A percentile compares a stretch with the other conserved stretches of the same genome.
Conservation (phyloP, 2,113 vertebrate genomes). For the Pygoscelis adeliae region DNA sequence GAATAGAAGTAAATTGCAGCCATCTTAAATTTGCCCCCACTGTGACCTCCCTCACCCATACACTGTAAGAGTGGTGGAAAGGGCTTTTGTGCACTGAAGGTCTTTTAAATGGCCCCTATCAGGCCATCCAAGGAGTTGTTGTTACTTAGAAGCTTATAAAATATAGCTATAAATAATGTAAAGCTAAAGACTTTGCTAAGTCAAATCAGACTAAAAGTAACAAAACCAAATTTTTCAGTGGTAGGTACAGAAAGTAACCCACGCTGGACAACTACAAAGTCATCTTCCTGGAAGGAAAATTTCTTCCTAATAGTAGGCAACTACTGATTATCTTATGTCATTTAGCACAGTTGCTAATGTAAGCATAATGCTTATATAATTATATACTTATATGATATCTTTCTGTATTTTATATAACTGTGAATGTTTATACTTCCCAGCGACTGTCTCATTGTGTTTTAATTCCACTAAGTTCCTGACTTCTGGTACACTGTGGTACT, state of each 20-base stretch:
- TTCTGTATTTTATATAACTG: not conserved
- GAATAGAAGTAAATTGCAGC: slow-evolving; percentile 53
- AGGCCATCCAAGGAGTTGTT: not conserved
- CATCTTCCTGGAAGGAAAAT: not conserved
- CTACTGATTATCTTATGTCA: not conserved
- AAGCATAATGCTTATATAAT: not conserved
- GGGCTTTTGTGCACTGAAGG: not conserved
- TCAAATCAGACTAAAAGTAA: not conserved
- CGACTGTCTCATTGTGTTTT: not conserved
- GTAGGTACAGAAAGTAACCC: not conserved
- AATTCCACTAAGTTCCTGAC: not conserved
- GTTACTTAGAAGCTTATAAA: slow-evolving; percentile 1
- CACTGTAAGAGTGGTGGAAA: slow-evolving; percentile 20
- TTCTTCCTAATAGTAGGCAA: not conserved
- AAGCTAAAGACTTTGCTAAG: not conserved
- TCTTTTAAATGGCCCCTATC: slow-evolving; percentile 6
- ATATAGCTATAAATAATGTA: not conserved
- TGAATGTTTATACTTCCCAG: not conserved
- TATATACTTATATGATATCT: not conserved
- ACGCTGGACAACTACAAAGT: not conserved
- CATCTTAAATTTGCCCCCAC: slow-evolving; percentile 56
- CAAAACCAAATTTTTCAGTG: not conserved
- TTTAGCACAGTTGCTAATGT: not conserved
- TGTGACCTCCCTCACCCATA: slow-evolving; percentile 24
- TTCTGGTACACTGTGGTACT: not conserved